Evolutionary conservation across 2,888 invertebrate genomes (phyloP).

Genomic region (Rutpela maculata): DNA sequence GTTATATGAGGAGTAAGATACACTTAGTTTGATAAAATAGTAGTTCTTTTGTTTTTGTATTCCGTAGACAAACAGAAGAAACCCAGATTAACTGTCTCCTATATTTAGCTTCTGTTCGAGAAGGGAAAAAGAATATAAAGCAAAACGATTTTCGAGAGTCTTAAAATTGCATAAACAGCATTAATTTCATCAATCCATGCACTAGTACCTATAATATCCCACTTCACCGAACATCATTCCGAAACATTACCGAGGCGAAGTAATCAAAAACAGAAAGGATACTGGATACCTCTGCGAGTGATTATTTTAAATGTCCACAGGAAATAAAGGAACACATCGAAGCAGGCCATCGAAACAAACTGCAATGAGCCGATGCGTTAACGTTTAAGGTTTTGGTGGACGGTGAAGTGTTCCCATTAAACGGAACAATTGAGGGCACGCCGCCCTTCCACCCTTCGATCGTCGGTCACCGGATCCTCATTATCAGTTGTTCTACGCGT

Average conservation of each 20-base stretch:
- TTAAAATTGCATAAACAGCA: too few species aligned
- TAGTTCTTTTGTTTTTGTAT: too few species aligned
- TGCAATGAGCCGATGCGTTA: slow-evolving; percentile 55
- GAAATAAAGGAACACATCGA: slow-evolving; percentile 50
- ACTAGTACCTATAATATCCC: background rate
- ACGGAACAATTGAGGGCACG: slow-evolving; percentile 48
- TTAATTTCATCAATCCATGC: too few species aligned
- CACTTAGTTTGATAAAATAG: too few species aligned
- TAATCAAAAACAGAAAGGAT: slow-evolving; percentile 37
- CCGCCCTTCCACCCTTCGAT: slow-evolving; percentile 41
- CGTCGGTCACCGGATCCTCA: slow-evolving; percentile 49
- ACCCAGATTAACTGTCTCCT: too few species aligned
- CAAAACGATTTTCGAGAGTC: too few species aligned
- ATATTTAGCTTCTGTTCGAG: too few species aligned
- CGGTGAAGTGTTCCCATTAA: slow-evolving; percentile 48
- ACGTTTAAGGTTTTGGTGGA: slow-evolving; percentile 46
- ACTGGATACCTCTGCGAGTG: slow-evolving; percentile 1
- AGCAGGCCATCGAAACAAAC: slow-evolving; percentile 53
- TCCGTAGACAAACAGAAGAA: too few species aligned
- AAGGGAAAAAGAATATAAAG: too few species aligned
- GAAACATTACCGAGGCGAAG: background rate
- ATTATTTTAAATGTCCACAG: slow-evolving; percentile 34
- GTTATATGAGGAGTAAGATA: too few species aligned
- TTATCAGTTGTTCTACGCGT: slow-evolving; percentile 62
- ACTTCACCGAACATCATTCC: background rate